These are phyloP conservation scores for Dolichomitus sp. DNA, from an alignment of 2,888 invertebrate genomes.

Conservation along the genomic window DNA sequence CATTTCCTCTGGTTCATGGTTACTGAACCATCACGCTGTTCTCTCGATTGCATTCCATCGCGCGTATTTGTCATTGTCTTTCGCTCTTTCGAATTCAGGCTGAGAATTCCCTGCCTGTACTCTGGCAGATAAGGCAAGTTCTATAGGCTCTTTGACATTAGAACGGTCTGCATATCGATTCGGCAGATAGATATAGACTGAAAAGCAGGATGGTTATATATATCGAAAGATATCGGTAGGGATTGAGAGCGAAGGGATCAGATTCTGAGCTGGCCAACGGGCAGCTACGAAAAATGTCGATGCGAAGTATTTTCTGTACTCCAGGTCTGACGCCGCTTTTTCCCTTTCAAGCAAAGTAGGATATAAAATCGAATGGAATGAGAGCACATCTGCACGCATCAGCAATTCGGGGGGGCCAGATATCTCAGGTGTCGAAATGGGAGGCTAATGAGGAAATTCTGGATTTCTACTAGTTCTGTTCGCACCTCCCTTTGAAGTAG, in stretches of 20 bases:
- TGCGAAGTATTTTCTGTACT: constrained; percentile 14
- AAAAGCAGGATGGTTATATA: constrained; percentile 1
- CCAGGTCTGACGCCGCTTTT: constrained; percentile 11
- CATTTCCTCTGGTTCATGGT: constrained; percentile 11
- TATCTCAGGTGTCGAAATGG: not conserved
- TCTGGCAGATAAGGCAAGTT: constrained; percentile 44
- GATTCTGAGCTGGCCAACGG: constrained; percentile 42
- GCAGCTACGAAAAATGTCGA: constrained; percentile 33
- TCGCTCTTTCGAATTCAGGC: constrained; percentile 3
- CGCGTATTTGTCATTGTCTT: not conserved
- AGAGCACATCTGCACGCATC: constrained; percentile 22
- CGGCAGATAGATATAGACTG: constrained; percentile 14
- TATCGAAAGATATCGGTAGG: constrained; percentile 25
- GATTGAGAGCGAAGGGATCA: constrained; percentile 36
- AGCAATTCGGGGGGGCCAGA: constrained; percentile 24
- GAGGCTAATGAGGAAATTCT: constrained; percentile 19
- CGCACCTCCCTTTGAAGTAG: not conserved
- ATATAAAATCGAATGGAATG: constrained; percentile 37
- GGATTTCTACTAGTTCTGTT: not conserved
- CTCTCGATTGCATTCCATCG: not conserved
- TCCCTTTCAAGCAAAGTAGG: constrained; percentile 18
- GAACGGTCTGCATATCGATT: constrained; percentile 53
- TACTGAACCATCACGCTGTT: constrained; percentile 9
- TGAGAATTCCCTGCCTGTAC: constrained; percentile 47
- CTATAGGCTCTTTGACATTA: constrained; percentile 14